Percentiles rank a stretch among this genome's conserved stretches.
These are phyloP conservation scores for Toxotes lorentzi DNA, from an alignment of 2,797 vertebrate species.

Conservation along the genomic window DNA sequence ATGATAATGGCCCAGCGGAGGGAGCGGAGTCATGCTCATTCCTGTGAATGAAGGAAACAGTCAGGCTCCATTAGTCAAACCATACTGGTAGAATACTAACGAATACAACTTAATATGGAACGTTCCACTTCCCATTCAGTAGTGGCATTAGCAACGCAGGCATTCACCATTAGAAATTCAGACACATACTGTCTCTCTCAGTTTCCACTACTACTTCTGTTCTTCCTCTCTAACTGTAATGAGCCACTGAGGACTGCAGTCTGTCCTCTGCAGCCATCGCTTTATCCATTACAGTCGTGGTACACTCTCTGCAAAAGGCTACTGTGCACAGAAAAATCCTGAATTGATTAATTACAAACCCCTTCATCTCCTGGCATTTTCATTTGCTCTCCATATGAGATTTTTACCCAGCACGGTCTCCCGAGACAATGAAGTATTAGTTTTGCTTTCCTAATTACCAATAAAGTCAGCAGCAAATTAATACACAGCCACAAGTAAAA, in stretches of 20 bases:
- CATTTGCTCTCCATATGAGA: conserved; percentile 39
- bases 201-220: conserved; percentile 20
- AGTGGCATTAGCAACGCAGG: conserved; percentile 11
- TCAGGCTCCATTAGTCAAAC: conserved; percentile 55
- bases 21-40: conserved; percentile 55
- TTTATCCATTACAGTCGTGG: conserved; percentile 57
- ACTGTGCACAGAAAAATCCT: conserved; percentile 31
- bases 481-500: conserved; percentile 32
- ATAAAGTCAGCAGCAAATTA: conserved; percentile 41
- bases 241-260: conserved; percentile 41
- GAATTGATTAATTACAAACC: conserved; percentile 52
- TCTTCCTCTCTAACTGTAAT: conserved; percentile 44
- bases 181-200: conserved; percentile 21
- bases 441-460: conserved; percentile 28
- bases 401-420: conserved; percentile 23
- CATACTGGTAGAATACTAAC: conserved; percentile 41
- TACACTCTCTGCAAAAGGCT: conserved; percentile 12
- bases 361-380: conserved; percentile 48
- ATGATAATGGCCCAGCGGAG: conserved; percentile 27
- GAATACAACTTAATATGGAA: conserved; percentile 35
- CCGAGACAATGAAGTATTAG: conserved; percentile 32
- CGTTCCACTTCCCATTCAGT: conserved; percentile 32
- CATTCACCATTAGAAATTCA: conserved; percentile 38
- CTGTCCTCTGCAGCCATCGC: conserved; percentile 37
- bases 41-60: conserved; percentile 64